A percentile compares a stretch with the other conserved stretches of the same genome.
These are phyloP conservation scores for Leptodactylus fallax DNA, from an alignment of 2,797 vertebrate genomes.

Conservation along the genomic window DNA sequence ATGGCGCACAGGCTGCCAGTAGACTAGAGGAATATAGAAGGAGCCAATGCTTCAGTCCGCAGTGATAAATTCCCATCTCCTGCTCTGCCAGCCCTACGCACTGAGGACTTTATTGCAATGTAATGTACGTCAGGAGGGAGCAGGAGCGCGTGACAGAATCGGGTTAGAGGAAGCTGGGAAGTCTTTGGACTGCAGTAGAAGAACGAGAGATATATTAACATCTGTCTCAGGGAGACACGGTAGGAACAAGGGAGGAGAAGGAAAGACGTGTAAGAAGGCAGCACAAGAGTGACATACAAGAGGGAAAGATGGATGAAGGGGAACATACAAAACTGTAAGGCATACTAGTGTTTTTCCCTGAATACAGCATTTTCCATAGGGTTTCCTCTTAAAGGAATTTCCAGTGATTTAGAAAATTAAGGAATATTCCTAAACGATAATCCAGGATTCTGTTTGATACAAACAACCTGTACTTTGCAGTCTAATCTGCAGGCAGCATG, in stretches of 20 bases:
- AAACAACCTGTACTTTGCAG: neutral
- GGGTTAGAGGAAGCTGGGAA: slow-evolving; percentile 75
- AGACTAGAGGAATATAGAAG: slow-evolving; percentile 33
- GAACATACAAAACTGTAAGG: neutral
- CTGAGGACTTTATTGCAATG: slow-evolving; percentile 77
- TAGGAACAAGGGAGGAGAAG: slow-evolving; percentile 48
- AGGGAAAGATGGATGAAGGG: neutral
- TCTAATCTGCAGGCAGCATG: too few relatives aligned
- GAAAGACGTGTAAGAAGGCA: slow-evolving; percentile 47
- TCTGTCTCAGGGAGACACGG: slow-evolving; percentile 44
- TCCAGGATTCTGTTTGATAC: neutral
- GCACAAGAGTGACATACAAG: neutral
- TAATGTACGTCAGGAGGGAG: slow-evolving; percentile 76
- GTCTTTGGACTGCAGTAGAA: slow-evolving; percentile 65
- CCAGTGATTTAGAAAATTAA: neutral
- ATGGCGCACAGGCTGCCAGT: slow-evolving; percentile 46
- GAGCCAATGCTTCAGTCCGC: slow-evolving; percentile 70
- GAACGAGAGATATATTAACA: slow-evolving; percentile 56
- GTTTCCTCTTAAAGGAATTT: too few relatives aligned
- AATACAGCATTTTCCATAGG: neutral
- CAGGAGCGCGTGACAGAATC: slow-evolving; percentile 84
- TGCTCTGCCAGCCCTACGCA: slow-evolving; percentile 80
- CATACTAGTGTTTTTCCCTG: neutral
- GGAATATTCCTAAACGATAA: neutral
- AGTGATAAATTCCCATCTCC: slow-evolving; percentile 79